Percentiles rank a stretch among this genome's conserved stretches.
Conservation (phyloP, 2,888 invertebrate genomes). For the Oscheius sp. region DNA sequence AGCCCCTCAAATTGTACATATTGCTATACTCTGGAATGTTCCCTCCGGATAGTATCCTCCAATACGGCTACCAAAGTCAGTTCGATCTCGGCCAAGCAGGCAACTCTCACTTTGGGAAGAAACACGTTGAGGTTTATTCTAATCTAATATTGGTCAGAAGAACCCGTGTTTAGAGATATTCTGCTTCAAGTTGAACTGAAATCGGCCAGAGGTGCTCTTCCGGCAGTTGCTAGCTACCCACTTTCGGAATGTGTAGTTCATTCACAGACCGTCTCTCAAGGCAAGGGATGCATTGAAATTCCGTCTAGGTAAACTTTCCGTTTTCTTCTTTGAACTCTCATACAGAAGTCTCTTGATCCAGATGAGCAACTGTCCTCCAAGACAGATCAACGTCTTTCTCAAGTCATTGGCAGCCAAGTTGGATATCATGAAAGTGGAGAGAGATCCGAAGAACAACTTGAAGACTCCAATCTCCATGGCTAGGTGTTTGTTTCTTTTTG, state of each 20-base stretch:
- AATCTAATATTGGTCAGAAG: not conserved
- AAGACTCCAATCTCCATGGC: slow-evolving; percentile 40
- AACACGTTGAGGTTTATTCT: slow-evolving; percentile 43
- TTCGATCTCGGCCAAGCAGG: slow-evolving; percentile 51
- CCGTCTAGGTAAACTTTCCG: slow-evolving; percentile 43
- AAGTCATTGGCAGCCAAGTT: slow-evolving; percentile 64
- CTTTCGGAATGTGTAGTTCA: slow-evolving; percentile 50
- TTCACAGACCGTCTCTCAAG: slow-evolving; percentile 45
- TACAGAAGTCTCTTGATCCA: slow-evolving; percentile 51
- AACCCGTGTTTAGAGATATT: slow-evolving; percentile 46
- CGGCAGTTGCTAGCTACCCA: slow-evolving; percentile 46
- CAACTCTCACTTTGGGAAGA: slow-evolving; percentile 57
- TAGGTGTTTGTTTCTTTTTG: slow-evolving; percentile 17
- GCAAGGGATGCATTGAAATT: slow-evolving; percentile 56
- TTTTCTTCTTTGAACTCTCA: not conserved
- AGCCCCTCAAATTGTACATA: slow-evolving; percentile 56
- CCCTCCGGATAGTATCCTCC: slow-evolving; percentile 47
- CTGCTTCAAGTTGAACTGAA: slow-evolving; percentile 52
- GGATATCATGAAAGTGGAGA: slow-evolving; percentile 54
- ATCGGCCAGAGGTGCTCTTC: slow-evolving; percentile 38
- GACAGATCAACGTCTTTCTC: slow-evolving; percentile 60
- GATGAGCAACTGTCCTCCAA: slow-evolving; percentile 60
- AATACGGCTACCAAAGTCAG: slow-evolving; percentile 41
- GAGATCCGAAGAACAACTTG: slow-evolving; percentile 14
- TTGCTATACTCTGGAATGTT: slow-evolving; percentile 58